These are phyloP conservation scores for Desmodus rotundus DNA, from an alignment of 2,113 vertebrate genomes.

Conservation along the genomic window DNA sequence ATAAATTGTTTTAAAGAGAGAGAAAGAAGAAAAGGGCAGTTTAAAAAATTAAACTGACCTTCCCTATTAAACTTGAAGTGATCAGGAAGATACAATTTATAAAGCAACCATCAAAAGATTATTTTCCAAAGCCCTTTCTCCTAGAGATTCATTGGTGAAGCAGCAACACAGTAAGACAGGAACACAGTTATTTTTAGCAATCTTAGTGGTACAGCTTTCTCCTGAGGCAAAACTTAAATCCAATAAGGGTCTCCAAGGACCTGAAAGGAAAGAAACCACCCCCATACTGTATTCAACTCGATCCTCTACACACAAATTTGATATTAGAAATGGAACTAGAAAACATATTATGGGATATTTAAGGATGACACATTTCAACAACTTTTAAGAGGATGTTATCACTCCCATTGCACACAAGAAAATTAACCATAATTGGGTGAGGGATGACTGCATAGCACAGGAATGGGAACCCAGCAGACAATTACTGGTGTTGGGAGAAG, in stretches of 20 bases:
- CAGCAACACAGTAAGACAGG: not conserved
- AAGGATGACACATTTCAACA: constrained; percentile 75
- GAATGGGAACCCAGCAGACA: constrained; percentile 57
- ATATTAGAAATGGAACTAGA: constrained; percentile 67
- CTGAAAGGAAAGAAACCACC: constrained; percentile 69
- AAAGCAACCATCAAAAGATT: not conserved
- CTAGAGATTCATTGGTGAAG: constrained; percentile 1
- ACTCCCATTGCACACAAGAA: constrained; percentile 9
- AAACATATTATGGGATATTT: constrained; percentile 70
- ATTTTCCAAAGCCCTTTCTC: constrained; percentile 39
- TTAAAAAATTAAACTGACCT: not conserved
- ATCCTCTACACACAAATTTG: constrained; percentile 59
- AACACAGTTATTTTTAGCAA: constrained; percentile 38
- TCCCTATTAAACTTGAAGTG: not conserved
- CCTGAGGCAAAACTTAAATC: constrained; percentile 50
- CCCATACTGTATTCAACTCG: constrained; percentile 64
- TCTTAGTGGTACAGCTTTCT: constrained; percentile 40
- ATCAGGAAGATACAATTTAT: not conserved
- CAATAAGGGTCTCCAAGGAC: constrained; percentile 53
- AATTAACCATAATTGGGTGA: constrained; percentile 68
- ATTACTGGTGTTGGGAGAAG: constrained; percentile 70
- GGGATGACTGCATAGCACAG: constrained; percentile 30
- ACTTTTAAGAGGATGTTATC: constrained; percentile 61
- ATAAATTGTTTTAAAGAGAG: not conserved
- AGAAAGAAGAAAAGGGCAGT: not conserved